phyloP scores from a whole-genome alignment of 2,797 vertebrate species.

The Eulemur mongoz region DNA sequence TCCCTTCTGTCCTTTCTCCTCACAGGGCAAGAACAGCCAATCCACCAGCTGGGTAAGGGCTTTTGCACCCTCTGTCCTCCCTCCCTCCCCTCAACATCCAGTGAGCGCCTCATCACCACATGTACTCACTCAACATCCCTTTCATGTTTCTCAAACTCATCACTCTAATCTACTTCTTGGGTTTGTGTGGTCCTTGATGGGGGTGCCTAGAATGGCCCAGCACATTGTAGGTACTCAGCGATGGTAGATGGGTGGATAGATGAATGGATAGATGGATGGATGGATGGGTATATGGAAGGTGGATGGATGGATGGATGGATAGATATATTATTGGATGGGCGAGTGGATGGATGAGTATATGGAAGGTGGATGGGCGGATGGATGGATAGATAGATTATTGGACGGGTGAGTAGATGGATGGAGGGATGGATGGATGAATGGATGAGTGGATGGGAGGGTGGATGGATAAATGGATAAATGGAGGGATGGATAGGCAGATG shows the following conservation, averaged over 20 bases:
- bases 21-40: slow-evolving; percentile 74
- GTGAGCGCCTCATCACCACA: background rate
- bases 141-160: background rate
- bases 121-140: background rate
- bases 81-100: background rate
- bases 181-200: background rate
- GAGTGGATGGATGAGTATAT: background rate
- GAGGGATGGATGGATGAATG: background rate
- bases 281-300: background rate
- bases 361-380: background rate
- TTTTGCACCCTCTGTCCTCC: background rate
- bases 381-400: background rate
- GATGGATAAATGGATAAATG: background rate
- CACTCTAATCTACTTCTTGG: background rate
- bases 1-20: slow-evolving; percentile 71
- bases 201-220: background rate
- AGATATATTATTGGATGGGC: background rate
- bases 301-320: background rate
- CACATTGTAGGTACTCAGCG: background rate
- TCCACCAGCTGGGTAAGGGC: slow-evolving; percentile 79
- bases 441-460: background rate
- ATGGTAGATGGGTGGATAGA: background rate
- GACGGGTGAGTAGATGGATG: background rate
- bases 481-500: background rate
- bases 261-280: background rate